Conservation (phyloP, 2,113 vertebrate genomes). For the Thunnus thynnus region DNA sequence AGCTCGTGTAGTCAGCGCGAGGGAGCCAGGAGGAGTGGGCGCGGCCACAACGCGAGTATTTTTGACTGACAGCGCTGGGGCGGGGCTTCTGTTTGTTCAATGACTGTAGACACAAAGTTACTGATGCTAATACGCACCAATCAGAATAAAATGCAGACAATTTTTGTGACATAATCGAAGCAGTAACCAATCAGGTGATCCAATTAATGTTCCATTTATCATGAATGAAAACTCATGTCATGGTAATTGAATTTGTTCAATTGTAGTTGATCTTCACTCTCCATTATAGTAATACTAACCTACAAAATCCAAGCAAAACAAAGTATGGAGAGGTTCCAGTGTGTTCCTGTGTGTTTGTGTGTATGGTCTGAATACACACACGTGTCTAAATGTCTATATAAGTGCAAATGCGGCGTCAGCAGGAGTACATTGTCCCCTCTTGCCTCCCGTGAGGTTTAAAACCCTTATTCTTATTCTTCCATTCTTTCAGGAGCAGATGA, state of each 20-base stretch:
- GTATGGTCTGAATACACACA: not conserved
- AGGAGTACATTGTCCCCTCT: slow-evolving; percentile 19
- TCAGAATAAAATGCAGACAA: not conserved
- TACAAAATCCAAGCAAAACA: not conserved
- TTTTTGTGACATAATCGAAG: not conserved
- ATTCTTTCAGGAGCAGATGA: slow-evolving; percentile 59
- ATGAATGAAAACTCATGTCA: slow-evolving; percentile 12
- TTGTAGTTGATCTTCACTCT: not conserved
- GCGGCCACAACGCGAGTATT: slow-evolving; percentile 38
- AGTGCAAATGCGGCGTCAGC: slow-evolving; percentile 54
- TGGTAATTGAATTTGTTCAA: slow-evolving; percentile 3
- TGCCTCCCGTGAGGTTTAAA: slow-evolving; percentile 38
- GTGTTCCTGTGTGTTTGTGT: not conserved
- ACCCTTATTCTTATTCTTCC: slow-evolving; percentile 43
- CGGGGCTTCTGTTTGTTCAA: slow-evolving; percentile 25
- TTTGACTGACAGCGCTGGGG: slow-evolving; percentile 31
- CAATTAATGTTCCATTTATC: not conserved
- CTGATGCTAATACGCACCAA: not conserved
- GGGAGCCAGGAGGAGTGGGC: slow-evolving; percentile 49
- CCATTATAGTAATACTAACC: not conserved
- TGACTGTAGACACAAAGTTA: not conserved
- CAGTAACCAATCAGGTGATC: slow-evolving; percentile 1
- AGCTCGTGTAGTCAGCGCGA: slow-evolving; percentile 26
- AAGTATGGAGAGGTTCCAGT: not conserved
- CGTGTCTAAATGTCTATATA: not conserved